These are phyloP conservation scores for Meriones unguiculatus DNA, from an alignment of 2,113 vertebrate genomes.

Conservation along the genomic window DNA sequence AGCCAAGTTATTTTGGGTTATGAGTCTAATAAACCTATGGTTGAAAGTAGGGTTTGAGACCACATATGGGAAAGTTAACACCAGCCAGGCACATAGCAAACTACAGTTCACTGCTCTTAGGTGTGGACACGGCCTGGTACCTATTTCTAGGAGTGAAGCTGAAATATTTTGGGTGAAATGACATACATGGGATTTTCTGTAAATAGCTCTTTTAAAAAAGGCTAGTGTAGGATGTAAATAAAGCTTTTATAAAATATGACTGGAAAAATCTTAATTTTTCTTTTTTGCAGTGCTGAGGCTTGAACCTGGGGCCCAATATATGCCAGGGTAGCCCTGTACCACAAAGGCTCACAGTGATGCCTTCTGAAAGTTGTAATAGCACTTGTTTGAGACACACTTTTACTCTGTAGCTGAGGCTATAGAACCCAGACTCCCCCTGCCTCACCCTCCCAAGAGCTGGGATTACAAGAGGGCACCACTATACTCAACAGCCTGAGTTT, in stretches of 20 bases:
- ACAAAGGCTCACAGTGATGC: too few relatives aligned
- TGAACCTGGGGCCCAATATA: too few relatives aligned
- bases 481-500: background rate
- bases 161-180: background rate
- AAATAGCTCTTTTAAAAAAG: background rate
- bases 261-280: background rate
- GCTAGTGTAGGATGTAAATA: background rate
- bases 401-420: background rate
- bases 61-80: background rate
- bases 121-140: background rate
- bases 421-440: background rate
- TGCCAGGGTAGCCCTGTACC: background rate
- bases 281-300: background rate
- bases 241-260: background rate
- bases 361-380: background rate
- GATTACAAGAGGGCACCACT: background rate
- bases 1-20: slow-evolving; percentile 3
- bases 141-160: background rate
- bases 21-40: background rate
- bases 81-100: background rate
- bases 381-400: background rate
- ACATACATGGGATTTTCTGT: background rate
- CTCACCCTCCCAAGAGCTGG: background rate
- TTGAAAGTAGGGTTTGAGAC: slow-evolving; percentile 42
- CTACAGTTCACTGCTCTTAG: background rate